Conservation (phyloP, 2,888 invertebrate genomes). For the Sinodicranocentrus sp. region DNA sequence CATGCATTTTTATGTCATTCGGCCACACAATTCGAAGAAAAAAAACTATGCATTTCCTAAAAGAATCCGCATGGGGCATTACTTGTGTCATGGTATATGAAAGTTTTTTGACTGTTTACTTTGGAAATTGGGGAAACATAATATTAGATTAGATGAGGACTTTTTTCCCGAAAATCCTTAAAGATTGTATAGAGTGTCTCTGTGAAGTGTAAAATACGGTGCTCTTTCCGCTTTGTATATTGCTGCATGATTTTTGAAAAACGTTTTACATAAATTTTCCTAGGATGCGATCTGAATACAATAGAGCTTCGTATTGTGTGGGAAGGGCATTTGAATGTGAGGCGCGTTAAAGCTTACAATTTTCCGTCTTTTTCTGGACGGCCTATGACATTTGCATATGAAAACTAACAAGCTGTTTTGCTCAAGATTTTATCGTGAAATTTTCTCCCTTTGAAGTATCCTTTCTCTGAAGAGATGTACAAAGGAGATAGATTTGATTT, state of each 20-base stretch:
- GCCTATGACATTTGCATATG: slow-evolving; percentile 52
- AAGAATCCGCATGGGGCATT: no score
- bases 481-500: slow-evolving; percentile 40
- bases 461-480: slow-evolving; percentile 13
- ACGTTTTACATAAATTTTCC: slow-evolving; percentile 11
- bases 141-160: no score
- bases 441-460: slow-evolving; percentile 21
- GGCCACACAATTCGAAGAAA: not conserved
- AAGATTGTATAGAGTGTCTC: no score
- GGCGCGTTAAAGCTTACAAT: slow-evolving; percentile 1
- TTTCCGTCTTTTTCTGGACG: not conserved
- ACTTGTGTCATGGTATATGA: no score
- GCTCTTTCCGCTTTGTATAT: no score
- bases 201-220: no score
- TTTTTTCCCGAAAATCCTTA: no score
- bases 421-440: slow-evolving; percentile 55
- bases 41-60: no score
- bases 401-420: slow-evolving; percentile 50
- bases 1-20: not conserved
- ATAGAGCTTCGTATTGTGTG: slow-evolving; percentile 1
- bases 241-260: no score
- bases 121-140: no score
- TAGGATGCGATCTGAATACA: slow-evolving; percentile 1
- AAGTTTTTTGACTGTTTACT: no score
- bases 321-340: not conserved